Base-by-base conservation (phyloP, 2,888 invertebrate species). In the Carcina quercana region DNA sequence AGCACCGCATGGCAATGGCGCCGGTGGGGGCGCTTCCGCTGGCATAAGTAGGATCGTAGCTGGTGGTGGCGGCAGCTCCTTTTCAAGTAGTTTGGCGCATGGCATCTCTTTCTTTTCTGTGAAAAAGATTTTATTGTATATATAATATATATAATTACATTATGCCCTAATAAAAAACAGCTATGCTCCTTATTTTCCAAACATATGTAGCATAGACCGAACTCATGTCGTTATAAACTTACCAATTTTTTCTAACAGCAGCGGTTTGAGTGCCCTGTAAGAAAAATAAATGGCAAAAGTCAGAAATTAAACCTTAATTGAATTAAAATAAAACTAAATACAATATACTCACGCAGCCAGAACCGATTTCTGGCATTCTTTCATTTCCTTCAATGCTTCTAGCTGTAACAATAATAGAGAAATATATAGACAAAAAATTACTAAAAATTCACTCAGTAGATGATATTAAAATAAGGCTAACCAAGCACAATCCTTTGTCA, bases 351-450 rank as follows among this genome's bases (percentile, higher is more conserved):
- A 82, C 82, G 75, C 53, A 28, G 70, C 59, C 10, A 79, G 40
- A 2, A 71, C 68, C 3, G 57, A 44, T 48, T 82, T 83, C 40
- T 72, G 68, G 44, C 78, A 82, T 53, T 78, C 76, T 43, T 80
- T 82, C 54, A 80, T 57, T 28, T 78, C 80, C 33, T 78, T 73
- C 1, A 83, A 39, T 1, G 74, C 72, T 38, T 82, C 79, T 39
- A 80, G 38, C 82, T 80, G 64, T 29, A 60, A 62, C 35, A 36
- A 45, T 38, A 36, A 35, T 14, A 11, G 25, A 33, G 6, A 21
- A 19, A 25, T 2, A 5, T 8, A n/a, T 12, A 8, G 10, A 25
- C 15, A 28, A 28, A 15, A 11, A 27, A 26, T 13, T 3, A 28
- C 17, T 7, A 17, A 12, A 15, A n/a, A n/a, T n/a, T 13, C 6